Percentiles rank a stretch among this genome's conserved stretches.
Evolutionary conservation across 2,113 vertebrate genomes (phyloP).

Genomic region (Rafetus swinhoei): DNA sequence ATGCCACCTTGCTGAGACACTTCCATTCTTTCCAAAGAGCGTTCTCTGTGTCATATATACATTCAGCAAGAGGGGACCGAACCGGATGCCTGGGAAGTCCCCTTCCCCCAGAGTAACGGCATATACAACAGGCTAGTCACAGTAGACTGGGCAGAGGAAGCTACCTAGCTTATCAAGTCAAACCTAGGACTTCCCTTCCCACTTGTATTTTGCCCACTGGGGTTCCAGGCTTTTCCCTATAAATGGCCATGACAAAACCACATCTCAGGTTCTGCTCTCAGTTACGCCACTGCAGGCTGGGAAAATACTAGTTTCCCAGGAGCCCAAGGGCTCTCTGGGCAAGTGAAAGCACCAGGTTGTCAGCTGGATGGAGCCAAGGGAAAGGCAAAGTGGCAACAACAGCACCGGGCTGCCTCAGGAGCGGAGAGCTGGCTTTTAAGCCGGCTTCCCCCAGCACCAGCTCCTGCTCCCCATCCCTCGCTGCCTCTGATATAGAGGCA

Average conservation of each 20-base stretch:
- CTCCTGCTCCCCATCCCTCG: too few species aligned
- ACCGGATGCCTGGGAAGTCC: constrained; percentile 10
- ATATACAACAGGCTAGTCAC: neutral
- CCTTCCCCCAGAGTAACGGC: neutral
- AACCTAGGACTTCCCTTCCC: neutral
- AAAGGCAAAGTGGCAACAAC: neutral
- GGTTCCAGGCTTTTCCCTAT: neutral
- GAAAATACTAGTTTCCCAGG: neutral
- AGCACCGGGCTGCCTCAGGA: rapidly evolving
- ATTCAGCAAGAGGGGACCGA: neutral
- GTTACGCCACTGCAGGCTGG: neutral
- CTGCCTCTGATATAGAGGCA: too few species aligned
- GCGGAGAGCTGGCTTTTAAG: too few species aligned
- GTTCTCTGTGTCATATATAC: constrained; percentile 4
- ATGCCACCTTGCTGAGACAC: neutral
- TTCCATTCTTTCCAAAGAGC: neutral
- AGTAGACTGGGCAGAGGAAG: neutral
- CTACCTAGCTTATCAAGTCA: neutral
- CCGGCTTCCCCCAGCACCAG: too few species aligned
- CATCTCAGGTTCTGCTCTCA: neutral
- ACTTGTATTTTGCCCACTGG: rapidly evolving
- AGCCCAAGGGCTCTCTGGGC: neutral
- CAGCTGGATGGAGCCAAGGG: neutral
- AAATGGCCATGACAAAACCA: rapidly evolving
- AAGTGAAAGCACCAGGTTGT: neutral